Base-by-base conservation (phyloP, 2,797 vertebrate genomes). In the Coregonus suidteri region DNA sequence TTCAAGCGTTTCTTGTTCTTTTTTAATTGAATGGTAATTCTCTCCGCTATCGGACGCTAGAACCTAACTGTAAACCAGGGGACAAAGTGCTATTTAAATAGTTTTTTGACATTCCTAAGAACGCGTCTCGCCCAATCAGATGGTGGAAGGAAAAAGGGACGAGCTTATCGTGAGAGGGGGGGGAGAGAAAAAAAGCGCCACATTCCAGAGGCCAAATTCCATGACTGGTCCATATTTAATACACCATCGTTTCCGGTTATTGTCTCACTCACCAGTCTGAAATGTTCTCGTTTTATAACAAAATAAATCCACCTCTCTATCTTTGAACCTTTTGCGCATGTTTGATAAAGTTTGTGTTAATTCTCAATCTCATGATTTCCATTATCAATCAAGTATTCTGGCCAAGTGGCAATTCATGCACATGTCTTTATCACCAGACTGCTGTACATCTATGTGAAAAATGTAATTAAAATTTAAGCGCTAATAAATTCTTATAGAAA, bases 31-130 rank as follows among this genome's bases (percentile, higher is more conserved):
- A 82, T 69, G 31, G 54, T 81, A 86, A 82, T 79, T 79, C 77
- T 83, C 77, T 83, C 79, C 86, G 77, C 30, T 85, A 62, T 82
- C 86, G 34, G 81, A 81, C 67, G 85, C 91, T 91, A 88, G 88
- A 88, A 83, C 77, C 79, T 79, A 85, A 86, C 82, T 91, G 87
- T 88, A 86, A 83, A 83, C 79, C 51, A 76, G 83, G 86, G 85
- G 85, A 87, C 93, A 94, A 94, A 94, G 93, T 91, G 89, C 91
- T 91, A 92, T 97, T 97, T 99, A 97, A 98, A 96, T 96, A 93
- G 92, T 94, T 94, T 92, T 93, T 89, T 91, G 92, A 84, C 95
- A 96, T 97, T 97, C 96, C 96, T 95, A 90, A 93, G 93, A 90
- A 82, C 83, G 78, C 79, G 77, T 76, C 81, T 91, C 93, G 86